Evolutionary conservation across 2,888 invertebrate species (phyloP).

Genomic region (Drosophila macrospina): DNA sequence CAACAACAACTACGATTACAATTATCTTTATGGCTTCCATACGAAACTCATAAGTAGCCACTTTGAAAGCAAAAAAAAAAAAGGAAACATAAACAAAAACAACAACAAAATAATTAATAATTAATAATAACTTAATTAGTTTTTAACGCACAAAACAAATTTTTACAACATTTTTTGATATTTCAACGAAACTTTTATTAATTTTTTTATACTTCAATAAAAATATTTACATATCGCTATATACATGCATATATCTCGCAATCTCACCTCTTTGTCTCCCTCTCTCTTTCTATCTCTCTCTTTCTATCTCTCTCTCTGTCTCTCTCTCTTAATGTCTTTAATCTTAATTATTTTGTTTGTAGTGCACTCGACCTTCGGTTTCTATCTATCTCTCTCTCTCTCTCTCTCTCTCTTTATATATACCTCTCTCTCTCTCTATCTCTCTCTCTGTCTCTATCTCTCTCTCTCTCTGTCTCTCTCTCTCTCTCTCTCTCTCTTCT

Average conservation of each 20-base stretch:
- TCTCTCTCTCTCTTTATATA: constrained; percentile 1
- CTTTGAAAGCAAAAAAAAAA: no score
- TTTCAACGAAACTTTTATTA: constrained; percentile 66
- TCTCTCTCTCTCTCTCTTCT: constrained; percentile 7
- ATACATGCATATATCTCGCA: constrained; percentile 51
- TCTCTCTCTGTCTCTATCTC: neutral
- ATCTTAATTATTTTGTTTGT: neutral
- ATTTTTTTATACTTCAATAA: constrained; percentile 78
- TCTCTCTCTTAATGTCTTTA: neutral
- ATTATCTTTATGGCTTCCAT: constrained; percentile 54
- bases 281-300: neutral
- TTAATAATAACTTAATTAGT: constrained; percentile 62
- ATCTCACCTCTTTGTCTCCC: constrained; percentile 24
- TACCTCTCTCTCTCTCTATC: neutral
- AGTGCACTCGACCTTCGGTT: no score
- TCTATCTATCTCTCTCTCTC: neutral
- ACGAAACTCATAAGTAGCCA: constrained; percentile 60
- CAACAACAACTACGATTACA: constrained; percentile 16
- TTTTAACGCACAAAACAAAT: constrained; percentile 44
- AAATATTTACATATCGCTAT: constrained; percentile 55
- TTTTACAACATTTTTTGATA: constrained; percentile 62
- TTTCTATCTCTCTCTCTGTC: constrained; percentile 2
- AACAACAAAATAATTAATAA: constrained; percentile 26
- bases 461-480: neutral
- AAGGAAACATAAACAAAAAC: constrained; percentile 28